phyloP scores from a whole-genome alignment of 2,888 invertebrate genomes.

The Phortica okadai region DNA sequence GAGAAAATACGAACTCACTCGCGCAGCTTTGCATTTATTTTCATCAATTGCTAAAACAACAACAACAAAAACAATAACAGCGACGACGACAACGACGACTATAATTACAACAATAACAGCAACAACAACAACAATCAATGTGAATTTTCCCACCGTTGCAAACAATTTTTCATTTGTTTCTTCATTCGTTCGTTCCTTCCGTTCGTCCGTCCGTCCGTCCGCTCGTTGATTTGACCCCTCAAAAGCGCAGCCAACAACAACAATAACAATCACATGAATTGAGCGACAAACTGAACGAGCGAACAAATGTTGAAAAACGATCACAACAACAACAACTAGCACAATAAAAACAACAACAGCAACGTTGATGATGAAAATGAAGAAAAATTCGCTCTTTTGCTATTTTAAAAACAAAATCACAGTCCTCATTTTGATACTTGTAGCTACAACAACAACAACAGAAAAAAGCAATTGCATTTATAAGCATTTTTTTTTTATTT shows the following conservation, averaged over 20 bases:
- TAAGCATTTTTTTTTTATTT: too few species aligned
- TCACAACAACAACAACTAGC: conserved; percentile 17
- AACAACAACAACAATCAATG: conserved; percentile 12
- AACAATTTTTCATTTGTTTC: background rate
- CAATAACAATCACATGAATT: conserved; percentile 43
- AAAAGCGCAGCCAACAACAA: background rate
- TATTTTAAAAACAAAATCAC: too few species aligned
- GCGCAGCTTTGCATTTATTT: conserved; percentile 7
- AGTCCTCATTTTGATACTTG: conserved; percentile 15
- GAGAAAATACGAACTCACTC: background rate
- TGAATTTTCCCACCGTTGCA: conserved; percentile 30
- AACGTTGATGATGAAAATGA: too few species aligned
- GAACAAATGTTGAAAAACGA: conserved; percentile 16
- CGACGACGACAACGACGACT: background rate
- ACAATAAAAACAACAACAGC: conserved; percentile 26
- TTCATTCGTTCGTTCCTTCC: background rate
- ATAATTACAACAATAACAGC: background rate
- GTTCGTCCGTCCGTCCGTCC: background rate
- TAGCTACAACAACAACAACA: conserved; percentile 50
- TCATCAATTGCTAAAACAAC: conserved; percentile 12
- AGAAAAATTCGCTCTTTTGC: too few species aligned
- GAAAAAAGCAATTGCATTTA: background rate
- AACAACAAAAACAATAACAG: conserved; percentile 10
- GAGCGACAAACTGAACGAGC: conserved; percentile 52
- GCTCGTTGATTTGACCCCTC: too few species aligned